Evolutionary conservation across 2,113 vertebrate species (phyloP).

Genomic region (Danio rerio): GRCz12tu NC_133200.1:34050501-34051000

Average conservation of each 20-base stretch:
- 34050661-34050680: too few species aligned
- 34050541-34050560: background rate
- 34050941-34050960: background rate
- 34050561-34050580: background rate
- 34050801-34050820: slow-evolving; percentile 73
- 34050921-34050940: slow-evolving; percentile 2
- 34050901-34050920: slow-evolving; percentile 60
- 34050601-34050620: background rate
- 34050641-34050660: too few species aligned
- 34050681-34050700: too few species aligned
- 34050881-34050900: slow-evolving; percentile 84
- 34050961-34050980: background rate
- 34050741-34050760: slow-evolving; percentile 32
- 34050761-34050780: slow-evolving; percentile 72
- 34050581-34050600: background rate
- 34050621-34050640: background rate
- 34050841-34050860: slow-evolving; percentile 78
- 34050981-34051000: slow-evolving; percentile 80
- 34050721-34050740: background rate
- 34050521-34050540: background rate
- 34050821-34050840: slow-evolving; percentile 72
- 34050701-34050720: background rate
- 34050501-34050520: background rate
- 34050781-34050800: slow-evolving; percentile 73
- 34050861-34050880: slow-evolving; percentile 71